Percentiles rank a stretch among this genome's conserved stretches.
phyloP scores from a whole-genome alignment of 2,797 vertebrate species.

The Crenuchus spilurus region DNA sequence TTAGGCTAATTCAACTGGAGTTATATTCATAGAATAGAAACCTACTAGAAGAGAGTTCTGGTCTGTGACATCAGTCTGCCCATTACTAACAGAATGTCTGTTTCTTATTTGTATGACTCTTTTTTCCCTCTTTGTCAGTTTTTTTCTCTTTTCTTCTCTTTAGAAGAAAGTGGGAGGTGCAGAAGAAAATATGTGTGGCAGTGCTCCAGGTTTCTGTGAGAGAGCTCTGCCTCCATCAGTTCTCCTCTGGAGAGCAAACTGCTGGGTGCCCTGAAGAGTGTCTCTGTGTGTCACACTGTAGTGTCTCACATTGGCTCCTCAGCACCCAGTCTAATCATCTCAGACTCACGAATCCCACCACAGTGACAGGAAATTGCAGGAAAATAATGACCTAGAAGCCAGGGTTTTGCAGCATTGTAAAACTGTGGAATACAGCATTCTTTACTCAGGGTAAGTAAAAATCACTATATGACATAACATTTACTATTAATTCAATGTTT shows the following conservation, averaged over 20 bases:
- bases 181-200: slow-evolving; percentile 68
- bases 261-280: slow-evolving; percentile 59
- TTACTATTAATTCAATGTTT: no score
- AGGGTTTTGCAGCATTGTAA: slow-evolving; percentile 49
- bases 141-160: slow-evolving; percentile 55
- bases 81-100: slow-evolving; percentile 70
- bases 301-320: slow-evolving; percentile 39
- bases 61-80: slow-evolving; percentile 73
- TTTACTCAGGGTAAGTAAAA: slow-evolving; percentile 74
- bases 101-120: slow-evolving; percentile 71
- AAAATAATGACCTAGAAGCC: slow-evolving; percentile 75
- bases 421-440: slow-evolving; percentile 66
- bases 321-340: slow-evolving; percentile 50
- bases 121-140: slow-evolving; percentile 42
- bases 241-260: slow-evolving; percentile 70
- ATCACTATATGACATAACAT: no score
- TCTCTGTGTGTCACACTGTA: neutral
- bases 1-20: neutral
- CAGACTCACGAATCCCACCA: slow-evolving; percentile 51
- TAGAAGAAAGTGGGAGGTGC: slow-evolving; percentile 75
- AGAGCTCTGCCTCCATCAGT: slow-evolving; percentile 77
- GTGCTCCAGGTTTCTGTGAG: slow-evolving; percentile 70
- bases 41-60: slow-evolving; percentile 47
- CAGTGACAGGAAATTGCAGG: slow-evolving; percentile 55
- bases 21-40: neutral